phyloP scores from a whole-genome alignment of 2,888 invertebrate species.

The Cheilosia vulpina region DNA sequence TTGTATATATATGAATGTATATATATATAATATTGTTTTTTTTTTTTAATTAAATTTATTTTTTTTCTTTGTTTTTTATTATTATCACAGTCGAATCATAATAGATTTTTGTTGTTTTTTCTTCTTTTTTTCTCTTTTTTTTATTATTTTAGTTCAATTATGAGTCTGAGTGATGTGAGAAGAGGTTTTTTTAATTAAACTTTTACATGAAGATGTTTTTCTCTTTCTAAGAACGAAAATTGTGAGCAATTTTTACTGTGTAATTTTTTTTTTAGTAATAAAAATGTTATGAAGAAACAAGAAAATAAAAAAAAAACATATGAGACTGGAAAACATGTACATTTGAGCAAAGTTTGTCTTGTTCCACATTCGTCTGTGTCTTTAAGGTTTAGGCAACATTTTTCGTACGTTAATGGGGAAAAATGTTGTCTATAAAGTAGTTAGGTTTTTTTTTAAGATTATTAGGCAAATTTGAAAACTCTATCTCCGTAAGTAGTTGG shows the following conservation, averaged over 20 bases:
- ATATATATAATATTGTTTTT: slow-evolving; percentile 66
- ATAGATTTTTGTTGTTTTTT: slow-evolving; percentile 82
- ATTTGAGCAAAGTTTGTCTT: slow-evolving; percentile 65
- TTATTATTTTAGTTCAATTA: slow-evolving; percentile 66
- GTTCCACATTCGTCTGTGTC: slow-evolving; percentile 50
- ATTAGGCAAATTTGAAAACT: slow-evolving; percentile 62
- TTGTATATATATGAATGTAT: slow-evolving; percentile 74
- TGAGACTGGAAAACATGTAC: slow-evolving; percentile 64
- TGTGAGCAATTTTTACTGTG: slow-evolving; percentile 57
- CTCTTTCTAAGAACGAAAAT: slow-evolving; percentile 32
- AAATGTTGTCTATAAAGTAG: slow-evolving; percentile 25
- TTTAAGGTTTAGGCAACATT: slow-evolving; percentile 29
- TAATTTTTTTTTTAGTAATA: slow-evolving; percentile 27
- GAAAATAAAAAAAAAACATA: slow-evolving; percentile 30
- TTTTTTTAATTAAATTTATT: slow-evolving; percentile 70
- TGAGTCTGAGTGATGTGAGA: slow-evolving; percentile 75
- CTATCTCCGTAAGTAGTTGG: slow-evolving; percentile 60
- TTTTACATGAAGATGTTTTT: slow-evolving; percentile 62
- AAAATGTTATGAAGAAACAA: slow-evolving; percentile 38
- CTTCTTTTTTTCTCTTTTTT: slow-evolving; percentile 44
- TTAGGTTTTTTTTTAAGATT: slow-evolving; percentile 28
- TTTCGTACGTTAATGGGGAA: slow-evolving; percentile 20
- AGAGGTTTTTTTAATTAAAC: slow-evolving; percentile 50
- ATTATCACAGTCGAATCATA: slow-evolving; percentile 84
- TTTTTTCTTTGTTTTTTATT: slow-evolving; percentile 77